These are phyloP conservation scores for Hypotaenidia philippensis DNA, from an alignment of 2,797 vertebrate genomes.

Conservation along the genomic window DNA sequence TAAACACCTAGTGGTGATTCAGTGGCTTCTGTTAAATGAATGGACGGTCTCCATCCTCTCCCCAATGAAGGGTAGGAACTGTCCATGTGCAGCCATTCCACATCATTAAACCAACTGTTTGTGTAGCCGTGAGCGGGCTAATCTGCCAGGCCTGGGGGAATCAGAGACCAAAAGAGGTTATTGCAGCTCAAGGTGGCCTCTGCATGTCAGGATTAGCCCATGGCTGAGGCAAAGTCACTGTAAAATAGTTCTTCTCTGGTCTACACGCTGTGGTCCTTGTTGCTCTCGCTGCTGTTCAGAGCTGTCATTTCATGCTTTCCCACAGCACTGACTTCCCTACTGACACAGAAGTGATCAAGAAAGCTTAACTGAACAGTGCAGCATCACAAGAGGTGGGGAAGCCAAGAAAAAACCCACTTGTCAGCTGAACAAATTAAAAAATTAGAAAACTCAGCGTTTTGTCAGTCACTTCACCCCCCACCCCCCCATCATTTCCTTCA, in stretches of 20 bases:
- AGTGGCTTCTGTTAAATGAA: not conserved
- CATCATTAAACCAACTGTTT: not conserved
- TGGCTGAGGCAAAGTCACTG: not conserved
- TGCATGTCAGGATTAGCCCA: not conserved
- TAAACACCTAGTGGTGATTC: not conserved
- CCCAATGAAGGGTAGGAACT: not conserved
- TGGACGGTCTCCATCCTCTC: not conserved
- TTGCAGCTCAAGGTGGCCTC: not conserved
- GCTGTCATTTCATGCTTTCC: not conserved
- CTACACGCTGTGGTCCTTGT: fast-evolving
- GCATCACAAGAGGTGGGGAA: not conserved
- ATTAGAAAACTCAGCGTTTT: conserved; percentile 8
- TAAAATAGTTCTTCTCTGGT: not conserved
- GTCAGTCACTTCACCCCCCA: not conserved
- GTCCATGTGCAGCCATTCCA: not conserved
- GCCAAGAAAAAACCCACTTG: not conserved
- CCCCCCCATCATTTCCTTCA: not conserved
- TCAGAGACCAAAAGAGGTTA: not conserved
- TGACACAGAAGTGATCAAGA: not conserved
- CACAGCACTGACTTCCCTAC: not conserved
- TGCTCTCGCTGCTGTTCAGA: not conserved
- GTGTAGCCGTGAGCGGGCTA: not conserved
- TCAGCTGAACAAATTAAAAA: conserved; percentile 10
- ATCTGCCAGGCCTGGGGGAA: not conserved
- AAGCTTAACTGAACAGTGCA: not conserved